A percentile compares a stretch with the other conserved stretches of the same genome.
Conservation (phyloP, 2,113 vertebrate genomes). For the Suncus etruscus region DNA sequence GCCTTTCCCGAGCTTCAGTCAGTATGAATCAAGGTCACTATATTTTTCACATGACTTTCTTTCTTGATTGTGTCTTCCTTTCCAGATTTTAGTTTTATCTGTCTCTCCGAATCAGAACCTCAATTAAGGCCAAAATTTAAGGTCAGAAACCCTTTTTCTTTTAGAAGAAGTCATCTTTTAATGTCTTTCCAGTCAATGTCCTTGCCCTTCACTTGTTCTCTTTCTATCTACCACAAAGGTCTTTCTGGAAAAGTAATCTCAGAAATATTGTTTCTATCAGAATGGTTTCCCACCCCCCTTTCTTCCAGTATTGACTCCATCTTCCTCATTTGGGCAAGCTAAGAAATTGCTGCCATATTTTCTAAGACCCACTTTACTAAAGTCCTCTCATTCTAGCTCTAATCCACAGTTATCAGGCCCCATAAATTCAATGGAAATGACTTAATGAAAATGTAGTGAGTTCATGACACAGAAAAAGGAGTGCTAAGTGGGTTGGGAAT, state of each 20-base stretch:
- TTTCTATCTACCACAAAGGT: too few species aligned
- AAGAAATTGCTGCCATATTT: neutral
- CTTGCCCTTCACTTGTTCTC: neutral
- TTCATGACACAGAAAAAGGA: slow-evolving; percentile 62
- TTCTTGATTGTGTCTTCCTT: neutral
- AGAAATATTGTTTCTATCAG: neutral
- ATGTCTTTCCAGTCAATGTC: neutral
- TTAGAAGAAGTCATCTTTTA: neutral
- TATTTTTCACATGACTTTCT: accelerated
- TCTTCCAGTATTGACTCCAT: too few species aligned
- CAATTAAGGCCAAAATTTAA: neutral
- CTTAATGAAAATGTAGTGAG: slow-evolving; percentile 42
- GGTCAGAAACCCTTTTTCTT: neutral
- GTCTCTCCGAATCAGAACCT: neutral
- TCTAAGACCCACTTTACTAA: neutral
- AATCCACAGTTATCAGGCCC: neutral
- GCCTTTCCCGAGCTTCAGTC: neutral
- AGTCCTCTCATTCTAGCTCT: neutral
- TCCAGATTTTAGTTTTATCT: neutral
- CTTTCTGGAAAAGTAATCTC: neutral
- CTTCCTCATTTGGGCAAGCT: neutral
- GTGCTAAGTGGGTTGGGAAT: slow-evolving; percentile 43
- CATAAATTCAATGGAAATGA: slow-evolving; percentile 33
- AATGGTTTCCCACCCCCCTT: too few species aligned
- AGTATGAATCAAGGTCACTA: neutral